Percentiles rank a stretch among this genome's conserved stretches.
phyloP scores from a whole-genome alignment of 2,797 vertebrate genomes.

The Amblyraja radiata region DNA sequence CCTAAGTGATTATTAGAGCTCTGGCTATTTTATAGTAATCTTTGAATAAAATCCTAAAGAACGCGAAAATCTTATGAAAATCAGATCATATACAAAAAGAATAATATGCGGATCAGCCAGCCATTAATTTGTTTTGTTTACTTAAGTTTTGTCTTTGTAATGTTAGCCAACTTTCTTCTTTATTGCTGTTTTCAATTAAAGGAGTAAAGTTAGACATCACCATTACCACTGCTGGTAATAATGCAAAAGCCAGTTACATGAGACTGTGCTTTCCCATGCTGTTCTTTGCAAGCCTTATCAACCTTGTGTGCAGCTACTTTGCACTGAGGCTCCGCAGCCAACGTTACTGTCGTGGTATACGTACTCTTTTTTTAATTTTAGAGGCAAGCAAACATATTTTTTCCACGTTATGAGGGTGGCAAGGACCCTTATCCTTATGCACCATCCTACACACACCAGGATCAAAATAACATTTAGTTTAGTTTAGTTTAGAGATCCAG shows the following conservation, averaged over 20 bases:
- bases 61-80: slow-evolving; percentile 31
- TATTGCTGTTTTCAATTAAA: slow-evolving; percentile 18
- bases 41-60: neutral
- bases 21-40: neutral
- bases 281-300: neutral
- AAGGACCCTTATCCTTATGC: too few species aligned
- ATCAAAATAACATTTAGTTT: too few species aligned
- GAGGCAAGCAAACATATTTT: neutral
- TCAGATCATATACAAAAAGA: neutral
- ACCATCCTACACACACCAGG: too few species aligned
- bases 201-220: neutral
- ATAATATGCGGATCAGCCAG: slow-evolving; percentile 1
- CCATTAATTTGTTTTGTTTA: neutral
- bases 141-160: slow-evolving; percentile 15
- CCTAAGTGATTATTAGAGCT: neutral
- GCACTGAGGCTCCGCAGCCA: neutral
- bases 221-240: neutral
- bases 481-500: too few species aligned
- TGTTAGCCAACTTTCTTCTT: slow-evolving; percentile 2
- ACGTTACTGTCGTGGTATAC: neutral
- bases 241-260: neutral
- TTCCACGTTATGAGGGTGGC: too few species aligned
- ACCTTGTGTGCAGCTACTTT: too few species aligned
- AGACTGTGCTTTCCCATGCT: neutral
- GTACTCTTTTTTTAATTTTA: neutral